phyloP scores from a whole-genome alignment of 2,113 vertebrate species.

The Pseudolaguvia tuberculata region DNA sequence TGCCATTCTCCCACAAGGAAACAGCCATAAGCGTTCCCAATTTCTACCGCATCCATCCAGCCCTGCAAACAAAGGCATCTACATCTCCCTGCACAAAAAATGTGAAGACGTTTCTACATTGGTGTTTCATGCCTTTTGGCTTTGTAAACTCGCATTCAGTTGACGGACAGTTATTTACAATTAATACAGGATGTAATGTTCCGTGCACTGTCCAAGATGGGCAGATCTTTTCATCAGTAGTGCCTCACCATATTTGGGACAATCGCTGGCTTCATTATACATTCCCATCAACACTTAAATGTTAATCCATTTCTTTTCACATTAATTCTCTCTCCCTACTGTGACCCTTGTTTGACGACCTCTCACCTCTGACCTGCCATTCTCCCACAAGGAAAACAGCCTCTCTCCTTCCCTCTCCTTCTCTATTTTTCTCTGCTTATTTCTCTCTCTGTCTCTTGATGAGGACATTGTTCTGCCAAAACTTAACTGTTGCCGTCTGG shows the following conservation, averaged over 20 bases:
- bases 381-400: slow-evolving; percentile 77
- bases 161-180: slow-evolving; percentile 33
- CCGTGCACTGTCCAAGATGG: slow-evolving; percentile 22
- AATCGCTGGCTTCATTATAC: slow-evolving; percentile 41
- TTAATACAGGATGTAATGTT: slow-evolving; percentile 16
- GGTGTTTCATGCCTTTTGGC: slow-evolving; percentile 44
- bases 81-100: slow-evolving; percentile 40
- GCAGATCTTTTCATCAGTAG: slow-evolving; percentile 28
- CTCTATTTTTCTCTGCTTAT: slow-evolving; percentile 34
- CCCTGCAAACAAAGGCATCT: slow-evolving; percentile 31
- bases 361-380: slow-evolving; percentile 68
- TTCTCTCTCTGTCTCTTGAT: slow-evolving; percentile 35
- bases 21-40: slow-evolving; percentile 71
- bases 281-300: slow-evolving; percentile 33
- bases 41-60: slow-evolving; percentile 19
- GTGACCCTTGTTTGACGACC: slow-evolving; percentile 66
- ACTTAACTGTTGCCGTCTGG: slow-evolving; percentile 45
- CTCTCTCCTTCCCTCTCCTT: slow-evolving; percentile 47
- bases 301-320: slow-evolving; percentile 50
- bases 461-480: slow-evolving; percentile 39
- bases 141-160: slow-evolving; percentile 25
- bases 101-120: slow-evolving; percentile 48
- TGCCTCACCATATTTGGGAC: slow-evolving; percentile 53
- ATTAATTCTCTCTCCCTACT: slow-evolving; percentile 57
- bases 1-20: slow-evolving; percentile 71